Conservation (phyloP, 2,113 vertebrate genomes). For the Calidris pygmaea region DNA sequence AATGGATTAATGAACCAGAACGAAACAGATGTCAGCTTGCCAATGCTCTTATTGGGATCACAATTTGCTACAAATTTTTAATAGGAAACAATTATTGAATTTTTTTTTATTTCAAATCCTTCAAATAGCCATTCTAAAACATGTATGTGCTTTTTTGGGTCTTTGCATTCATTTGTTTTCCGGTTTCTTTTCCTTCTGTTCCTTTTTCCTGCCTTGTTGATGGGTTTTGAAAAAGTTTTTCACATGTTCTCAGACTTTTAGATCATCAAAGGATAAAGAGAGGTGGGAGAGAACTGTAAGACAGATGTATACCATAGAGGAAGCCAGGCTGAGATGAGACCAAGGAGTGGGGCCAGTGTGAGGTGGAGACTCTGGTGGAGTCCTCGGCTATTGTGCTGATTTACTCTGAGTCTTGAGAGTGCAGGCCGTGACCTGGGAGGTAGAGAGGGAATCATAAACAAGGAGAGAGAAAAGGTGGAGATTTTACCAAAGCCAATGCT, state of each 20-base stretch:
- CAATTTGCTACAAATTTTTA: neutral
- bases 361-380: neutral
- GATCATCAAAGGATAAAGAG: neutral
- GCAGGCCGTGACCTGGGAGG: neutral
- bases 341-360: neutral
- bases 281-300: neutral
- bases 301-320: fast-evolving
- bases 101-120: neutral
- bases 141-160: neutral
- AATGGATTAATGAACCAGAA: constrained; percentile 16
- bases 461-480: neutral
- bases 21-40: neutral
- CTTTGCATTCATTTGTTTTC: neutral
- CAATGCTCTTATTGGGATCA: neutral
- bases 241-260: neutral
- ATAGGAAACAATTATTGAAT: neutral
- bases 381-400: neutral
- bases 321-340: neutral
- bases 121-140: neutral
- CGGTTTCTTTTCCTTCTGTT: neutral
- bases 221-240: neutral
- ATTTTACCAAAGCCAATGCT: neutral
- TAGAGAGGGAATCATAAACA: neutral
- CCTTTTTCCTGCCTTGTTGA: neutral
- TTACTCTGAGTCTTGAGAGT: neutral